Conservation (phyloP, 2,888 invertebrate genomes). For the Chrysina gloriosa region DNA sequence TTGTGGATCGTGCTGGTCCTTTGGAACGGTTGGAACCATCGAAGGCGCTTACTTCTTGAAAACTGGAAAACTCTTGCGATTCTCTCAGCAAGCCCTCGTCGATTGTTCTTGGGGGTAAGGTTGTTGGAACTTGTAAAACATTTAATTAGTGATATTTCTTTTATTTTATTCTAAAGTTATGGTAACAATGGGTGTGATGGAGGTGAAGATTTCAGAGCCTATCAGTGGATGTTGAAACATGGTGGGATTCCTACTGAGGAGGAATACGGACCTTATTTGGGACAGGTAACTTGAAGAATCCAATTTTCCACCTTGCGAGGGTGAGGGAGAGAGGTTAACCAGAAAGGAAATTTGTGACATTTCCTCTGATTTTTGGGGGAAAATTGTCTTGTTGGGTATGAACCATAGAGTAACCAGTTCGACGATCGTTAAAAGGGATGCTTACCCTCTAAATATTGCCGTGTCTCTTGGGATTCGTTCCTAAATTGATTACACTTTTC, state of each 20-base stretch:
- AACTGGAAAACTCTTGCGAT: conserved; percentile 80
- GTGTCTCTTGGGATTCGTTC: too few relatives aligned
- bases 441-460: too few relatives aligned
- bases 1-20: conserved; percentile 98
- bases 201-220: conserved; percentile 95
- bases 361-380: too few relatives aligned
- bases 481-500: too few relatives aligned
- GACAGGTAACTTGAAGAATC: conserved; percentile 71
- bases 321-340: too few relatives aligned
- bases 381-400: too few relatives aligned
- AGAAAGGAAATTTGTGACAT: too few relatives aligned
- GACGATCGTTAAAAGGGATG: too few relatives aligned
- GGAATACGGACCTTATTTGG: conserved; percentile 91
- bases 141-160: not conserved
- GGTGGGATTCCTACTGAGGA: conserved; percentile 91
- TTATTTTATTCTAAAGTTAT: conserved; percentile 67
- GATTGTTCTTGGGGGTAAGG: conserved; percentile 96
- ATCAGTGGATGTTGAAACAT: conserved; percentile 92
- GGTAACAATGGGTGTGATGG: conserved; percentile 98
- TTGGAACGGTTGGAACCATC: conserved; percentile 92
- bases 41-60: conserved; percentile 92
- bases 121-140: conserved; percentile 45
- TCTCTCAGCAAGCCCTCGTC: conserved; percentile 93
- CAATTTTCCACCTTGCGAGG: conserved; percentile 1
- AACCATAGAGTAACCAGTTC: too few relatives aligned